Percentiles rank a stretch among this genome's conserved stretches.
phyloP scores from a whole-genome alignment of 2,113 vertebrate genomes.

The Puffinus mauretanicus region DNA sequence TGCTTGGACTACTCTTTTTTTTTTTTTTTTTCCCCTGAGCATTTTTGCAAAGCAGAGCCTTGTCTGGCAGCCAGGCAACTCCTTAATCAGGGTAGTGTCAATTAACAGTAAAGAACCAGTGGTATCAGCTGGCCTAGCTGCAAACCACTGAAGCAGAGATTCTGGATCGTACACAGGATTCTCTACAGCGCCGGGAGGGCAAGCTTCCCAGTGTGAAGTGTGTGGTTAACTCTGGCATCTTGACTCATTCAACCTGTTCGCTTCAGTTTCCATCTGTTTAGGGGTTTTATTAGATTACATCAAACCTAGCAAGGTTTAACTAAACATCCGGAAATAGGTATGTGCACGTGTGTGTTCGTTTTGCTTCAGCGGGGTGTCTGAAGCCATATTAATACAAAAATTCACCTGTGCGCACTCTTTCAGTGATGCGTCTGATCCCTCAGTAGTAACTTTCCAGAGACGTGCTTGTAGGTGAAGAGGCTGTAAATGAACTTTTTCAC shows the following conservation, averaged over 20 bases:
- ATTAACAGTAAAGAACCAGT: background rate
- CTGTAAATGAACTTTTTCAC: background rate
- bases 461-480: background rate
- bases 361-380: background rate
- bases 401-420: no score
- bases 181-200: background rate
- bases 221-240: background rate
- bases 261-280: background rate
- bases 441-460: background rate
- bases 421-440: background rate
- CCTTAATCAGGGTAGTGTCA: no score
- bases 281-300: background rate
- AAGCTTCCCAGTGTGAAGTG: background rate
- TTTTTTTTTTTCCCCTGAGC: no score
- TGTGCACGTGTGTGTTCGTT: rapidly evolving
- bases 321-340: background rate
- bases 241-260: background rate
- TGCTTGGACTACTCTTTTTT: background rate
- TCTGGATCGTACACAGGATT: background rate
- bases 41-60: background rate
- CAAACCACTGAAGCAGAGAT: background rate
- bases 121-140: background rate
- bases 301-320: background rate
- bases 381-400: background rate
- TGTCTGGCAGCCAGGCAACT: background rate